phyloP scores from a whole-genome alignment of 1,140 invertebrate genomes.

The Calliopsis andreniformis region DNA sequence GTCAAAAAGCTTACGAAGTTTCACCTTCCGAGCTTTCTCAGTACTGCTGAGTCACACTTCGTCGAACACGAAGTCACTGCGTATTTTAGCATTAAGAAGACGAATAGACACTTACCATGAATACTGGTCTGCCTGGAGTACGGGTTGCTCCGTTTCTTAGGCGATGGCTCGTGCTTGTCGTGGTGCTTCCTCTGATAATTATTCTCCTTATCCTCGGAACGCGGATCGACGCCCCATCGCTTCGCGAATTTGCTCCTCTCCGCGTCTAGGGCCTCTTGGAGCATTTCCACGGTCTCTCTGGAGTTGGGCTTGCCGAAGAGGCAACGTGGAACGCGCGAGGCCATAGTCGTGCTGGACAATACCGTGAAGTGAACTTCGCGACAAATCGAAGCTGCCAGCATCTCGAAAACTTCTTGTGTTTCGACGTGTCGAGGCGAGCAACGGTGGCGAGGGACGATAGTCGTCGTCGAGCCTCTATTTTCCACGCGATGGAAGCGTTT shows the following conservation, averaged over 20 bases:
- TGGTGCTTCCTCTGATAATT: slow-evolving; percentile 58
- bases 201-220: slow-evolving; percentile 78
- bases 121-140: slow-evolving; percentile 77
- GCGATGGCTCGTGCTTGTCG: slow-evolving; percentile 65
- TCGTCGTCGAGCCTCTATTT: not conserved
- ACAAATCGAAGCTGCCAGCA: slow-evolving; percentile 76
- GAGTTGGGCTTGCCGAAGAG: slow-evolving; percentile 75
- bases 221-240: slow-evolving; percentile 77
- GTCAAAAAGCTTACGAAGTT: not conserved
- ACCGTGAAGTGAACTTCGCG: slow-evolving; percentile 75
- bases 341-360: slow-evolving; percentile 67
- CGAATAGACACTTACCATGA: slow-evolving; percentile 70
- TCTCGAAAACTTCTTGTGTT: slow-evolving; percentile 60
- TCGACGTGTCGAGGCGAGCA: slow-evolving; percentile 22
- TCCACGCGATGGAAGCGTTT: not conserved
- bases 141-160: slow-evolving; percentile 70
- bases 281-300: slow-evolving; percentile 74
- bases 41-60: slow-evolving; percentile 17
- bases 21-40: not conserved
- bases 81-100: too few species aligned
- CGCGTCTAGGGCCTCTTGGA: slow-evolving; percentile 74
- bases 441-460: not conserved
- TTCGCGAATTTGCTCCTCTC: slow-evolving; percentile 73
- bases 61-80: not conserved
- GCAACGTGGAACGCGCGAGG: slow-evolving; percentile 74